Base-by-base conservation (phyloP, 1,140 invertebrate species). In the Samia ricini region DNA sequence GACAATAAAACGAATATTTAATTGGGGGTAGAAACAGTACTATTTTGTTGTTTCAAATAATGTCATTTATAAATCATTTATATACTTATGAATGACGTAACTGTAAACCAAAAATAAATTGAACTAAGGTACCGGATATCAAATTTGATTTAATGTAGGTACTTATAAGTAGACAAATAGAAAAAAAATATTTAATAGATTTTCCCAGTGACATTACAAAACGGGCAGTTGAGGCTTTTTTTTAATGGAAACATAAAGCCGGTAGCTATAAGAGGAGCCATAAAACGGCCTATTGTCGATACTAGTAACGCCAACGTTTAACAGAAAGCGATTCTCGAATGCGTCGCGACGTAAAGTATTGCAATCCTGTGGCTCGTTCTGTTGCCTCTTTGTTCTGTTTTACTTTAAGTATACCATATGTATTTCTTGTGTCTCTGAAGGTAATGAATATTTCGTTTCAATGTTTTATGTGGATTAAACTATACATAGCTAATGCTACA, bases 261-360 rank as follows among this genome's bases (percentile, higher is more conserved):
- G 10, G 29, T 22, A 33, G 56, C 36, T 50, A 23, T 55, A 55
- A 61, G 65, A 69, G 71, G 58, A 66, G 64, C 69, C 63, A 80
- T 82, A 78, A 80, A 82, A 83, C 76, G 74, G 73, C 77, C 74
- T 72, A 83, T 85, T 87, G 84, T 87, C 72, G 78, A 77, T 80
- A 71, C 77, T 81, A 71, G 71, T 76, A 79, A 76, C 75, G 70
- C 73, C 72, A 63, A 69, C 79, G 76, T 81, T 85, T 79, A 79
- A 81, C 72, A 76, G 76, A 78, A 79, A 83, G 74, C 81, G 73
- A 77, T 86, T 84, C 69, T 75, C 70, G 72, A 83, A 83, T 68
- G 61, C 66, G 57, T 64, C 54, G 57, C 61, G 24, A 60, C 57
- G 61, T 68, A 67, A 64, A 68, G 61, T 60, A 61, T 57, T 56